A percentile compares a stretch with the other conserved stretches of the same genome.
phyloP scores from a whole-genome alignment of 2,888 invertebrate genomes.

The Meliscaeva auricollis region DNA sequence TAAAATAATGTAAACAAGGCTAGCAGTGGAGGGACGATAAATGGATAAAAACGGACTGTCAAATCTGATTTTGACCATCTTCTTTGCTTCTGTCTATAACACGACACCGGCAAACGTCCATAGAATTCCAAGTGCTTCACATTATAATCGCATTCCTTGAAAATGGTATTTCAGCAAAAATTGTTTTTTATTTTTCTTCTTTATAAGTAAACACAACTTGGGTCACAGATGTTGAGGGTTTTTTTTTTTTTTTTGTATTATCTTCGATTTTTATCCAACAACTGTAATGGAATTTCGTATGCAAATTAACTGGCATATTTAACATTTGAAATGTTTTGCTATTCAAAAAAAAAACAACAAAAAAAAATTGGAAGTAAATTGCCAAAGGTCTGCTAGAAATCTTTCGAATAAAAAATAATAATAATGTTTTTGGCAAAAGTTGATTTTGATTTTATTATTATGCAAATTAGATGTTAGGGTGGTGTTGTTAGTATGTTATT shows the following conservation, averaged over 20 bases:
- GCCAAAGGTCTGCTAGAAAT: not conserved
- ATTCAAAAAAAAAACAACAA: too few species aligned
- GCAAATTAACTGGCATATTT: constrained; percentile 46
- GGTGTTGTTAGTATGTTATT: not conserved
- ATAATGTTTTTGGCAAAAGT: not conserved
- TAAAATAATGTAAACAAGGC: constrained; percentile 8
- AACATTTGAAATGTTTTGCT: constrained; percentile 35
- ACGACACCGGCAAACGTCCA: not conserved
- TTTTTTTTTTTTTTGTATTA: not conserved
- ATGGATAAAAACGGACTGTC: constrained; percentile 58
- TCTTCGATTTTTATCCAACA: not conserved
- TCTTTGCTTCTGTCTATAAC: not conserved
- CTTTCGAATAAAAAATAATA: constrained; percentile 20
- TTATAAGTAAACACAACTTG: constrained; percentile 21
- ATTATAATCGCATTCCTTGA: constrained; percentile 47
- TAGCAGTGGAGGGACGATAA: constrained; percentile 24
- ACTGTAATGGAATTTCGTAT: constrained; percentile 33
- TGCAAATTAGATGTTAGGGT: constrained; percentile 2
- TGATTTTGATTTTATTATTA: constrained; percentile 17
- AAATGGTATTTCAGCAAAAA: constrained; percentile 25
- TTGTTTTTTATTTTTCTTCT: not conserved
- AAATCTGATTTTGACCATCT: constrained; percentile 60
- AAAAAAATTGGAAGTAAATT: not conserved
- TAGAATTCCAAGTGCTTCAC: constrained; percentile 12
- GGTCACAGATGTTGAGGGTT: constrained; percentile 28